Percentiles rank a stretch among this genome's conserved stretches.
Evolutionary conservation across 2,797 vertebrate species (phyloP).

Genomic region (Paedocypris micromegethes): DNA sequence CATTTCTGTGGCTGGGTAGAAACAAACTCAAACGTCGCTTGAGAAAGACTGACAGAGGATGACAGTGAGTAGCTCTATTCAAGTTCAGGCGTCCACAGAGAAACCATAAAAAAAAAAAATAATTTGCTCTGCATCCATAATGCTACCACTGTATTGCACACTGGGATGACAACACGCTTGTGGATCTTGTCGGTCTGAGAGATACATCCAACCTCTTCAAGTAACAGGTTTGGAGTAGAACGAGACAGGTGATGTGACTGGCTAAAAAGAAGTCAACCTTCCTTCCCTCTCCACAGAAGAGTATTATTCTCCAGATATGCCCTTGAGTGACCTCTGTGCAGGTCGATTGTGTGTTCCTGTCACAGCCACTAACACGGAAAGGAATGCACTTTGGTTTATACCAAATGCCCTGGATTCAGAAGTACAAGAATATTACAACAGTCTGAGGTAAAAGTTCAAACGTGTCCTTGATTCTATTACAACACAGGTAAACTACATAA

Average conservation of each 20-base stretch:
- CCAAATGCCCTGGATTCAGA: slow-evolving; percentile 92
- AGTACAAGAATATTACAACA: slow-evolving; percentile 78
- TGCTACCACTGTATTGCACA: slow-evolving; percentile 66
- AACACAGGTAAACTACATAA: slow-evolving; percentile 54
- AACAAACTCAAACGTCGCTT: slow-evolving; percentile 60
- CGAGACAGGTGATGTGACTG: slow-evolving; percentile 38
- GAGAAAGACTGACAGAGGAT: slow-evolving; percentile 62
- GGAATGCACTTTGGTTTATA: slow-evolving; percentile 99
- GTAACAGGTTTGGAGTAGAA: slow-evolving; percentile 39
- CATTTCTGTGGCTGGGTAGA: slow-evolving; percentile 81
- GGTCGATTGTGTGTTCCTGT: slow-evolving; percentile 66
- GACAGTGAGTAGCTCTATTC: slow-evolving; percentile 65
- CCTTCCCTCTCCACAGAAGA: slow-evolving; percentile 53
- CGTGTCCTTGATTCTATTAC: slow-evolving; percentile 52
- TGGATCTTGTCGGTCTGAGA: slow-evolving; percentile 20
- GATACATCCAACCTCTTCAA: slow-evolving; percentile 44
- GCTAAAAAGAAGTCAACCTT: slow-evolving; percentile 11
- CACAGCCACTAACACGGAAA: slow-evolving; percentile 80
- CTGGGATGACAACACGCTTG: slow-evolving; percentile 67
- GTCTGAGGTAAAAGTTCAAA: slow-evolving; percentile 94
- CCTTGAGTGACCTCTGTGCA: slow-evolving; percentile 72
- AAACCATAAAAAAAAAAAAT: slow-evolving; percentile 60
- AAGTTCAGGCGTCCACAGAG: slow-evolving; percentile 48
- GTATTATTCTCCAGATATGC: slow-evolving; percentile 64
- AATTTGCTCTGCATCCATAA: slow-evolving; percentile 50